Percentiles rank a stretch among this genome's conserved stretches.
These are phyloP conservation scores for Subacronicta megacephala DNA, from an alignment of 2,888 invertebrate genomes.

Conservation along the genomic window DNA sequence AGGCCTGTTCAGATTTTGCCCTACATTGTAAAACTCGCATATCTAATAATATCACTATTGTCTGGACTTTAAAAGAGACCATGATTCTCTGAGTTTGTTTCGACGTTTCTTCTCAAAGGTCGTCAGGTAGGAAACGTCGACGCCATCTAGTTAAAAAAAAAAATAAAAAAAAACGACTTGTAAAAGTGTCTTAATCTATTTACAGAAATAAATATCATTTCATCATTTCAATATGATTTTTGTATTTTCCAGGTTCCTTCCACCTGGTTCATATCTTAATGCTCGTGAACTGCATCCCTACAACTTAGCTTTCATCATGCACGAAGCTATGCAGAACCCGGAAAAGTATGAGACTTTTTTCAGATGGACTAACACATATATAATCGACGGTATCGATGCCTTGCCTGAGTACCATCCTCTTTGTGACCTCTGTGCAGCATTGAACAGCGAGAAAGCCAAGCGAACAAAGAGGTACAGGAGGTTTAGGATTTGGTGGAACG, in stretches of 20 bases:
- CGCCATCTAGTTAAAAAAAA: no score
- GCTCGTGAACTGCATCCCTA: conserved; percentile 69
- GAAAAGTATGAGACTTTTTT: conserved; percentile 67
- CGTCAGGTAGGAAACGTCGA: no score
- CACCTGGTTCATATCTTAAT: conserved; percentile 73
- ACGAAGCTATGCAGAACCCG: conserved; percentile 58
- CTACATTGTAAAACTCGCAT: no score
- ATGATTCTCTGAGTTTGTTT: no score
- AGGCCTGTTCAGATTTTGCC: no score
- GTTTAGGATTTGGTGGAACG: conserved; percentile 76
- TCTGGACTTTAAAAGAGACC: no score
- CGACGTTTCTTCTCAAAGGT: no score
- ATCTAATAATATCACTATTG: no score
- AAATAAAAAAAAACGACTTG: no score
- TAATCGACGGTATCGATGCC: conserved; percentile 41
- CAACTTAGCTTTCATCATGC: conserved; percentile 68
- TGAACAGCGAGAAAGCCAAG: conserved; percentile 54
- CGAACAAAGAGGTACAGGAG: conserved; percentile 53
- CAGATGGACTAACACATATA: conserved; percentile 74
- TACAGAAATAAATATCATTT: no score
- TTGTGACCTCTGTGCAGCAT: conserved; percentile 68
- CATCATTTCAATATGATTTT: neutral
- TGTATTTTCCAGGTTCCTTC: conserved; percentile 67
- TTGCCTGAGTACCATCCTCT: conserved; percentile 58
- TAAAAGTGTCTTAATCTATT: no score